A percentile compares a stretch with the other conserved stretches of the same genome.
Evolutionary conservation across 92 coral and sea anemone genomes (phyloP).

Genomic region (Palythoa grandiflora): DNA sequence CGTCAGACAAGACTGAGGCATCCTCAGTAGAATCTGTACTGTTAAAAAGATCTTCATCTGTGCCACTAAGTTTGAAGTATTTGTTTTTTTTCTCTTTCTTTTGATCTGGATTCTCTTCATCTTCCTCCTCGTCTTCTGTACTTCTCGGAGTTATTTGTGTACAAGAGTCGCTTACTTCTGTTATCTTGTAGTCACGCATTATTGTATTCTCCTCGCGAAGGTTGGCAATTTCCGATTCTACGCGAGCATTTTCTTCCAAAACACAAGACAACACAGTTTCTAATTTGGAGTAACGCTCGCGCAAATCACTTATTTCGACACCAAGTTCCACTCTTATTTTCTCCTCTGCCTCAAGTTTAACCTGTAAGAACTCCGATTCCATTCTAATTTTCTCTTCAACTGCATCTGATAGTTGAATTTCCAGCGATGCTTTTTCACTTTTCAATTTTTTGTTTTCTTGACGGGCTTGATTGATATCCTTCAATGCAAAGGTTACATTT

Average conservation of each 20-base stretch:
- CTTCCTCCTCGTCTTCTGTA: constrained; percentile 72
- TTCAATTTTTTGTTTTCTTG: constrained; percentile 60
- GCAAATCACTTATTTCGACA: constrained; percentile 46
- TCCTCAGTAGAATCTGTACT: constrained; percentile 15
- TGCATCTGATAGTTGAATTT: constrained; percentile 87
- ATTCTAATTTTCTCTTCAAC: constrained; percentile 69
- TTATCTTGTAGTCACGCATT: constrained; percentile 75
- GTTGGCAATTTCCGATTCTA: constrained; percentile 66
- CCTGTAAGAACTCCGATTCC: constrained; percentile 69
- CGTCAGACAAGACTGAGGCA: background rate
- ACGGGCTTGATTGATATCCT: constrained; percentile 43
- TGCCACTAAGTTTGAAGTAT: background rate
- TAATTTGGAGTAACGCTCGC: constrained; percentile 73
- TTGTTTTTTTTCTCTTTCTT: background rate
- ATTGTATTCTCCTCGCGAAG: constrained; percentile 77
- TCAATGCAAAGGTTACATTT: constrained; percentile 36
- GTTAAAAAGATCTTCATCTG: background rate
- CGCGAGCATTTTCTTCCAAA: constrained; percentile 78
- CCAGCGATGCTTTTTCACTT: constrained; percentile 73
- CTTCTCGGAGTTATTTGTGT: constrained; percentile 84
- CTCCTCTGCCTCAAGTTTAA: constrained; percentile 44
- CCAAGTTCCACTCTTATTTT: constrained; percentile 41
- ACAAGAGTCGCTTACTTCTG: constrained; percentile 79
- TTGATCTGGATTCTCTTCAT: background rate
- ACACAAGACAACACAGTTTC: constrained; percentile 79